Percentiles rank a stretch among this genome's conserved stretches.
phyloP scores from a whole-genome alignment of 2,113 vertebrate species.

The Sander vitreus region DNA sequence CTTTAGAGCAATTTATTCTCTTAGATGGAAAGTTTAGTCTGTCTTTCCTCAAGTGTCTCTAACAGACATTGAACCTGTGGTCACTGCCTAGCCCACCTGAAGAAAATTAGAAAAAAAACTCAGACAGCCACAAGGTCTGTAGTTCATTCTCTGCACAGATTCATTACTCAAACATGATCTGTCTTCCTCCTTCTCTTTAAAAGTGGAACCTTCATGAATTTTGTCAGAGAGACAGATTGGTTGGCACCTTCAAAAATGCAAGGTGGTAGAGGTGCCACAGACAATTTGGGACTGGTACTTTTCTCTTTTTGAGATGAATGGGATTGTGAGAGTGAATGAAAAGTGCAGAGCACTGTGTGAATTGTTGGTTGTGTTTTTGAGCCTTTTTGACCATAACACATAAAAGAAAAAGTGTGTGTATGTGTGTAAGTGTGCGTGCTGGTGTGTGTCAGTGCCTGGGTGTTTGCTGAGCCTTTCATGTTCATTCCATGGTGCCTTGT shows the following conservation, averaged over 20 bases:
- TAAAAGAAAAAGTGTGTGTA: constrained; percentile 20
- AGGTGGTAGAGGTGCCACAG: constrained; percentile 43
- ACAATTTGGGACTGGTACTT: constrained; percentile 44
- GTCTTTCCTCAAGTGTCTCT: constrained; percentile 3
- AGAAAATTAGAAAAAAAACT: constrained; percentile 16
- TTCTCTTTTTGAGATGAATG: constrained; percentile 52
- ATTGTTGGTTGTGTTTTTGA: constrained; percentile 29
- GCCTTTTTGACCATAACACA: constrained; percentile 30
- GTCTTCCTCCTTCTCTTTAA: constrained; percentile 43
- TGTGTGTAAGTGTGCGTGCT: constrained; percentile 10
- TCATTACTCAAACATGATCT: constrained; percentile 72
- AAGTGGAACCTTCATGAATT: constrained; percentile 53
- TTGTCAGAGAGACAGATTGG: constrained; percentile 53
- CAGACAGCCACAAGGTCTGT: constrained; percentile 9
- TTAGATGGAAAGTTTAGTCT: constrained; percentile 8
- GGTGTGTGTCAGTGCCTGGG: constrained; percentile 11
- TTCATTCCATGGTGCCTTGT: constrained; percentile 49
- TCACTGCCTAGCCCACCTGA: constrained; percentile 18
- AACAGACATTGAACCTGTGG: constrained; percentile 23
- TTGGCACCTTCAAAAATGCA: constrained; percentile 42
- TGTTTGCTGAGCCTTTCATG: constrained; percentile 67
- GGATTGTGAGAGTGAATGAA: constrained; percentile 31
- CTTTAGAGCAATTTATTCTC: constrained; percentile 5
- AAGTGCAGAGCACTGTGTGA: constrained; percentile 3
- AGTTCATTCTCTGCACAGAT: constrained; percentile 47